Percentiles rank a stretch among this genome's conserved stretches.
These are phyloP conservation scores for Orchesella cincta DNA, from an alignment of 1,140 invertebrate genomes.

Conservation along the genomic window DNA sequence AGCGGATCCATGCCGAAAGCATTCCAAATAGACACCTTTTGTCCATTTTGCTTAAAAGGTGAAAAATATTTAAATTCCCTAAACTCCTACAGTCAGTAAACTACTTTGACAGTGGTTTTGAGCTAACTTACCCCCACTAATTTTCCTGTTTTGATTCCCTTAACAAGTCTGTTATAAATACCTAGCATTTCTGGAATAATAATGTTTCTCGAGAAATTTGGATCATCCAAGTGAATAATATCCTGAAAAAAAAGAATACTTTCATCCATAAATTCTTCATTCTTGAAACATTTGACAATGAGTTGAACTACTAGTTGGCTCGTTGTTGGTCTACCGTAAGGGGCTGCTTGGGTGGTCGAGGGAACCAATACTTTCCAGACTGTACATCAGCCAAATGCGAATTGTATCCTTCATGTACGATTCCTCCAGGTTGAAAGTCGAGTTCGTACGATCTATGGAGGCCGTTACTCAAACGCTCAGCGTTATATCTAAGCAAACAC, in stretches of 20 bases:
- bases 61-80: neutral
- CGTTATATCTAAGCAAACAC: slow-evolving; percentile 27
- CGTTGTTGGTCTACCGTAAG: neutral
- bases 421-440: slow-evolving; percentile 11
- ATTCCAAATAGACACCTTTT: neutral
- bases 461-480: slow-evolving; percentile 11
- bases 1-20: neutral
- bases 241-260: neutral
- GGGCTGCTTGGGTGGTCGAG: neutral
- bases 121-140: neutral
- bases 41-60: neutral
- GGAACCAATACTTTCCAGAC: neutral
- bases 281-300: neutral
- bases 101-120: too few species aligned
- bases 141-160: neutral
- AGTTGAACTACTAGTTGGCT: neutral
- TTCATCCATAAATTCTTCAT: neutral
- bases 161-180: neutral
- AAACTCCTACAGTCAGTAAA: too few species aligned
- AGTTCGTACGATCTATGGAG: slow-evolving; percentile 6
- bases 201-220: neutral
- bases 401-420: slow-evolving; percentile 23
- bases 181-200: neutral
- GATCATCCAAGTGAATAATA: slow-evolving; percentile 23
- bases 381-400: slow-evolving; percentile 9